Conservation (phyloP, 1,140 invertebrate genomes). For the Phymorhynchus buccinoides region DNA sequence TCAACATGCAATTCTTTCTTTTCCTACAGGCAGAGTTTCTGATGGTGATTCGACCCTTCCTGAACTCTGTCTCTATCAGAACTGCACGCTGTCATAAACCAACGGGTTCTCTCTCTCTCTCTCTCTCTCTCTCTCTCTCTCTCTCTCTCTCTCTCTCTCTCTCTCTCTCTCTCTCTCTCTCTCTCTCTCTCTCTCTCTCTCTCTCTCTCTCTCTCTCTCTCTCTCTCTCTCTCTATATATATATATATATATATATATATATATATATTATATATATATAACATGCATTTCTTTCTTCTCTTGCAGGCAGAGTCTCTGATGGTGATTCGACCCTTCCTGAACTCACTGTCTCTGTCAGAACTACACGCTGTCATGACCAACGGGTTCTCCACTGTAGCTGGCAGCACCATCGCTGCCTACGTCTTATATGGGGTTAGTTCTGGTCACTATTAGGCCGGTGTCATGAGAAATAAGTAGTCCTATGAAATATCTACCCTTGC, state of each 20-base stretch:
- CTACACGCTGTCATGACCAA: conserved; percentile 93
- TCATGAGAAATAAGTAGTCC: too few relatives aligned
- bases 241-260: too few relatives aligned
- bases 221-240: background rate
- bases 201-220: background rate
- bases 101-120: conserved; percentile 97
- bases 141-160: too few relatives aligned
- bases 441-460: too few relatives aligned
- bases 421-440: conserved; percentile 88
- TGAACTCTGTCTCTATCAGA: too few relatives aligned
- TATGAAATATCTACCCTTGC: too few relatives aligned
- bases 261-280: too few relatives aligned
- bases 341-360: conserved; percentile 89
- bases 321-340: conserved; percentile 80
- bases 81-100: conserved; percentile 92
- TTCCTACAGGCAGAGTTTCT: conserved; percentile 85
- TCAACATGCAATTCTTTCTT: too few relatives aligned
- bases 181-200: background rate
- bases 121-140: too few relatives aligned
- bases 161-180: background rate
- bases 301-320: conserved; percentile 86
- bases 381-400: conserved; percentile 95
- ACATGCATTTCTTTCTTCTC: too few relatives aligned
- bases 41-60: conserved; percentile 80
- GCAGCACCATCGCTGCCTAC: conserved; percentile 93